Evolutionary conservation across 2,113 vertebrate species (phyloP).

Genomic region (human (Homo sapiens)): DNA sequence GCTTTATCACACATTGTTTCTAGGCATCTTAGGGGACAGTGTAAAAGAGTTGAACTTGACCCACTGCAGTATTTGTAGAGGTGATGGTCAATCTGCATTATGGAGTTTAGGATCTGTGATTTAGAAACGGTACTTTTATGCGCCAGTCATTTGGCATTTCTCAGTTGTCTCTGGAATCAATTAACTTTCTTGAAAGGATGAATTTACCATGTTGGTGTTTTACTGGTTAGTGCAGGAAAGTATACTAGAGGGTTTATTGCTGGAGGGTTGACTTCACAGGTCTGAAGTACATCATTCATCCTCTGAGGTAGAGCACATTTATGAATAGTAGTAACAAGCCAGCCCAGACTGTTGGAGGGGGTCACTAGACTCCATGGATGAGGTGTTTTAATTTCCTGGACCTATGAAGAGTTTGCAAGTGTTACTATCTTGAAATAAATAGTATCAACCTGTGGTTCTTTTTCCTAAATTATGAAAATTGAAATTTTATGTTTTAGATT

Average conservation of each 20-base stretch:
- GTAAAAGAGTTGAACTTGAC: neutral
- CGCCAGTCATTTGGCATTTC: neutral
- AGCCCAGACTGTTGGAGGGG: neutral
- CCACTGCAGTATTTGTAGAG: neutral
- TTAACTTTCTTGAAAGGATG: neutral
- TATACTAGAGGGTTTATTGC: neutral
- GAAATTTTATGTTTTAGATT: slow-evolving; percentile 28
- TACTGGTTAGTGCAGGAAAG: neutral
- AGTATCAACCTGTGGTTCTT: neutral
- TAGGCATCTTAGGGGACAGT: neutral
- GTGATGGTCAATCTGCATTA: neutral
- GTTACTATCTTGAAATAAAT: neutral
- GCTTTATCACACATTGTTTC: neutral
- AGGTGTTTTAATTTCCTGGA: neutral
- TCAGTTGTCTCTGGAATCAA: neutral
- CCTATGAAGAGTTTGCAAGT: neutral
- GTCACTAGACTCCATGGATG: neutral
- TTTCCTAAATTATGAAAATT: slow-evolving; percentile 3
- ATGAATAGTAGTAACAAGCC: neutral
- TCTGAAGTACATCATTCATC: neutral
- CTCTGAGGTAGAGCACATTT: neutral
- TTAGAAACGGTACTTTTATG: neutral
- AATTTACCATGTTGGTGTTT: neutral
- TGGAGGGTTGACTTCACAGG: neutral
- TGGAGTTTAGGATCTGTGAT: neutral